phyloP scores from a whole-genome alignment of 2,113 vertebrate genomes.

The Amia ocellicauda region DNA sequence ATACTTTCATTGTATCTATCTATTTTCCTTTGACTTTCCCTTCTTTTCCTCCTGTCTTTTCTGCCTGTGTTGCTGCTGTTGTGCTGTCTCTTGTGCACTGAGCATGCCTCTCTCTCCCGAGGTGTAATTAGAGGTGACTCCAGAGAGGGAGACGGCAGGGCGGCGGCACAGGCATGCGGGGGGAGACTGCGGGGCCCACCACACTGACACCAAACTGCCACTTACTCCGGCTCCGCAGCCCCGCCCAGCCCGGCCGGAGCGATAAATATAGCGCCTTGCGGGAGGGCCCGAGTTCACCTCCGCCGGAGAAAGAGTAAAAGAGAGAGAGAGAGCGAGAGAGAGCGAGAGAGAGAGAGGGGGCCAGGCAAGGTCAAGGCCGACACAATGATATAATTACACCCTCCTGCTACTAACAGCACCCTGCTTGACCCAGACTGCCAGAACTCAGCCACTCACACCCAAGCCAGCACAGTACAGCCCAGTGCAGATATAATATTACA shows the following conservation, averaged over 20 bases:
- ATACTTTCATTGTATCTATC: not conserved
- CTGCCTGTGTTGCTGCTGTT: not conserved
- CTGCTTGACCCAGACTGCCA: not conserved
- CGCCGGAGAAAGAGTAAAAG: not conserved
- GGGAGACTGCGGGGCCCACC: not conserved
- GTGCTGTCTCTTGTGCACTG: not conserved
- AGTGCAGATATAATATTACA: too few species aligned
- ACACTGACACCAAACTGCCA: conserved; percentile 1
- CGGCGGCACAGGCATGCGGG: not conserved
- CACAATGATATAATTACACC: conserved; percentile 14
- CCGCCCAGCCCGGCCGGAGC: not conserved
- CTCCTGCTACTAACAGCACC: conserved; percentile 20
- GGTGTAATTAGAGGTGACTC: conserved; percentile 6
- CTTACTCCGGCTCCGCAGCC: not conserved
- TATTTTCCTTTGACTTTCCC: not conserved
- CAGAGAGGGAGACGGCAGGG: not conserved
- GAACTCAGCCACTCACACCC: not conserved
- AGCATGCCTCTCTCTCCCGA: not conserved
- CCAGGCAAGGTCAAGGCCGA: conserved; percentile 23
- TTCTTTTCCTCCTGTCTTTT: not conserved
- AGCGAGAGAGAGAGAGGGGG: conserved; percentile 4
- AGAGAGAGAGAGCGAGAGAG: not conserved
- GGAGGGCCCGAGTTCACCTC: not conserved
- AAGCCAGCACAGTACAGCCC: too few species aligned
- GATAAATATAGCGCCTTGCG: conserved; percentile 1